phyloP scores from a whole-genome alignment of 2,113 vertebrate genomes.

The Tetrax tetrax region DNA sequence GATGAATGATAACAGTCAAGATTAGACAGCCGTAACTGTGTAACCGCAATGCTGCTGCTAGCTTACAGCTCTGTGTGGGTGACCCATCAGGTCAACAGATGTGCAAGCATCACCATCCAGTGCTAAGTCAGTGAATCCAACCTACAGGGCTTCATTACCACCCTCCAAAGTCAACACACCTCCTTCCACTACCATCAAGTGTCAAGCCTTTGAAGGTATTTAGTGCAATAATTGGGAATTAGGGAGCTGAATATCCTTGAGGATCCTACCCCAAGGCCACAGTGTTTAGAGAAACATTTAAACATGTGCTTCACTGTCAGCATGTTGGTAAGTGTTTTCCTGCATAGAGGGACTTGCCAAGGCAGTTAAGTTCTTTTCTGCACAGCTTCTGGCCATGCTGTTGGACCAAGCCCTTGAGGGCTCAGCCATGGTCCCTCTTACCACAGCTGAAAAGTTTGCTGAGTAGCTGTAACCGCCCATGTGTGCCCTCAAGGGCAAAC shows the following conservation, averaged over 20 bases:
- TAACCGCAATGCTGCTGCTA: background rate
- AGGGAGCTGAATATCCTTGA: background rate
- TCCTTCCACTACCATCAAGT: background rate
- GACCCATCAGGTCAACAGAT: background rate
- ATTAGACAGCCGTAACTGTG: background rate
- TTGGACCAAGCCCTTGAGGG: background rate
- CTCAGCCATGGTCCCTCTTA: rapidly evolving
- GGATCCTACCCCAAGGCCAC: background rate
- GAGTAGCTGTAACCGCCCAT: rapidly evolving
- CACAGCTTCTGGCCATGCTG: background rate
- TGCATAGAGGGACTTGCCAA: background rate
- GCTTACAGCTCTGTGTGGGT: background rate
- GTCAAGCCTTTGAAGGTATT: background rate
- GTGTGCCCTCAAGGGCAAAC: background rate
- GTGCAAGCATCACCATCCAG: background rate
- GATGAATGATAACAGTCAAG: background rate
- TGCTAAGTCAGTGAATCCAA: background rate
- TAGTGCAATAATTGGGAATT: background rate
- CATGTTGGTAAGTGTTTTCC: background rate
- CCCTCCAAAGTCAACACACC: background rate
- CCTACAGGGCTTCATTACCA: background rate
- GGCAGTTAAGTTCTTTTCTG: background rate
- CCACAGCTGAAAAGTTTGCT: background rate
- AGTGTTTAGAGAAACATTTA: background rate
- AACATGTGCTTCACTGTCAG: background rate